Evolutionary conservation across 2,113 vertebrate species (phyloP), one percentile per base, ranked within the genome.

Genomic region (Maccullochella peelii): DNA sequence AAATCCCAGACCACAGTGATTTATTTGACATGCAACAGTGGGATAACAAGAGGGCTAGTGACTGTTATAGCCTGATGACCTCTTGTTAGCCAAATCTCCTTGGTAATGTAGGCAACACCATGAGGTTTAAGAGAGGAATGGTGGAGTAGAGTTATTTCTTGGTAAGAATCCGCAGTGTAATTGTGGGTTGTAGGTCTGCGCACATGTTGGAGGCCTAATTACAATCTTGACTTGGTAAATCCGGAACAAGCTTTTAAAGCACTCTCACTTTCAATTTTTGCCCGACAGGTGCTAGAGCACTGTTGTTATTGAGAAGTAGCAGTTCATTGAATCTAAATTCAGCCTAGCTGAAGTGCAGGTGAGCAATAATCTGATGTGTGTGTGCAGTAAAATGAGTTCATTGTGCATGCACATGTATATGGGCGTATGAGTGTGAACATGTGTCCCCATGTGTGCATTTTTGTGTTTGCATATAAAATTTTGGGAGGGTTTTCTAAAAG

Each of bases 121-220:
- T 67, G 74, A 83, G 73, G 54, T 86, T 81, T 72, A 33, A 71
- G 68, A 70, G 73, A 80, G 36, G 65, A 59, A 49, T 77, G 25
- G 9, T 25, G 70, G 79, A 79, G 77, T 47, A 38, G 72, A 84
- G 88, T 90, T 94, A 90, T 92, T 94, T 92, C 91, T 92, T 81
- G 89, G 88, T 87, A 78, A 81, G 83, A 88, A 88, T 90, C 77
- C 86, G 25, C 90, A 88, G 68, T 80, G 86, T 92, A 94, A 95
- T 91, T 94, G 90, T 74, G 86, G 90, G 93, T 92, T 95, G 88
- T 83, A 86, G 90, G 89, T 88, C 84, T 87, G 82, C 33, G 79
- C 92, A 92, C 85, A 94, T 93, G 93, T 91, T 91, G 82, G 85
- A 92, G 81, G 72, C 79, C 86, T 95, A 95, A 94, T 94, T 95